Evolutionary conservation across 1,140 invertebrate genomes (phyloP), one percentile per base, ranked within the genome.

Genomic region (Ceratosolen solmsi): DNA sequence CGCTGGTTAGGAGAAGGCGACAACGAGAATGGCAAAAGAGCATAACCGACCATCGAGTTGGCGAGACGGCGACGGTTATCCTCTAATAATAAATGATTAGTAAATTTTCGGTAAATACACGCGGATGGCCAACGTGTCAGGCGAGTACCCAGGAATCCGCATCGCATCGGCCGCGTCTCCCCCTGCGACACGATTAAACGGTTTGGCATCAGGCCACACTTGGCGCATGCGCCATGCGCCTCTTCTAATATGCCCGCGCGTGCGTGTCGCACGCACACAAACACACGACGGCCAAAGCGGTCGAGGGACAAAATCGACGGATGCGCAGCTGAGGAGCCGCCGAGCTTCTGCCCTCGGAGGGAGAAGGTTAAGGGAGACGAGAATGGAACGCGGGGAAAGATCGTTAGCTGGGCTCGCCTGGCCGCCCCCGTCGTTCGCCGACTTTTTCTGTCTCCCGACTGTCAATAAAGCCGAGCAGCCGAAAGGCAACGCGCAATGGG

Each of bases 131-230:
- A 46, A 17, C 58, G n/a, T 30, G 5, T 15, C 17, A 5, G 9
- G 5, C 20, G 3, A 20, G 51, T 22, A 3, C n/a, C 20, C 51
- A 20, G 5, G 13, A 20, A 15, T 22, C 51, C n/a, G n/a, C n/a
- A n/a, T 22, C 51, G 3, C 5, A 5, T 20, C n/a, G 8, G 30
- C n/a, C 68, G 20, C 17, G 20, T 46, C 25, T 51, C 41, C 46
- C 38, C 46, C 27, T 36, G 46, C 17, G 49, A 73, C 71, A 36
- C 73, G 71, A 49, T 33, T 36, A 73, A 60, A 33, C 73, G 73
- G 54, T 51, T 58, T 27, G 74, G 56, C 56, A 76, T 76, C 74
- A 76, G 74, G 58, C 74, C 74, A 76, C 74, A 25, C 74, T 33
- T 30, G n/a, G 8, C 74, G 74, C 74, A 76, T 60, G 74, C 74